Evolutionary conservation across 1,140 invertebrate genomes (phyloP).

Genomic region (Bombus sibiricus): DNA sequence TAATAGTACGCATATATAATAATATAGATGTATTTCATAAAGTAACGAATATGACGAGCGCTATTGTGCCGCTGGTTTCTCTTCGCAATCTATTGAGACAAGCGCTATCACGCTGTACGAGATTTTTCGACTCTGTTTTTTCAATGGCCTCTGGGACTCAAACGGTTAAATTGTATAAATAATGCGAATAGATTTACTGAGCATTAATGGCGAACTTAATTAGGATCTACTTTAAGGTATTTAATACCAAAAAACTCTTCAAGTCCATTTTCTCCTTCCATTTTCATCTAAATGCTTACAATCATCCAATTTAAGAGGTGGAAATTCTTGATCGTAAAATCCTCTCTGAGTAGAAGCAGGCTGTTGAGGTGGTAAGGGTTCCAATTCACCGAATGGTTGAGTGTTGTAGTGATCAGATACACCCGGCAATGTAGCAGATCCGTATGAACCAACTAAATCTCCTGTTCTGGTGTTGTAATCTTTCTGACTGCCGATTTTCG

Average conservation of each 20-base stretch:
- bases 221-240: neutral
- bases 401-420: conserved; percentile 91
- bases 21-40: no score
- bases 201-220: neutral
- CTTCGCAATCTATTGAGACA: no score
- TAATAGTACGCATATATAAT: no score
- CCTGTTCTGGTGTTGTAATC: conserved; percentile 88
- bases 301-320: conserved; percentile 89
- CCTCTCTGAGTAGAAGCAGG: conserved; percentile 91
- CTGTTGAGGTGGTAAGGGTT: conserved; percentile 88
- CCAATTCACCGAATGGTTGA: conserved; percentile 90
- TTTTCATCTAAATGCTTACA: conserved; percentile 65
- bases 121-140: no score
- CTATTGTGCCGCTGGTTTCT: no score
- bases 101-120: no score
- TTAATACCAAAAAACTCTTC: neutral
- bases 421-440: conserved; percentile 87
- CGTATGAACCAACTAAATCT: conserved; percentile 90
- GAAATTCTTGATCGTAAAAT: conserved; percentile 97
- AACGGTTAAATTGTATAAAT: no score
- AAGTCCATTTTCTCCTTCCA: neutral
- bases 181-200: no score
- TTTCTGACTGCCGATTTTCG: conserved; percentile 86
- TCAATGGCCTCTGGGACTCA: no score
- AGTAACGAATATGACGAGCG: no score